phyloP scores from a whole-genome alignment of 35 echinoderm and acorn worm species.

The Strongylocentrotus purpuratus region DNA sequence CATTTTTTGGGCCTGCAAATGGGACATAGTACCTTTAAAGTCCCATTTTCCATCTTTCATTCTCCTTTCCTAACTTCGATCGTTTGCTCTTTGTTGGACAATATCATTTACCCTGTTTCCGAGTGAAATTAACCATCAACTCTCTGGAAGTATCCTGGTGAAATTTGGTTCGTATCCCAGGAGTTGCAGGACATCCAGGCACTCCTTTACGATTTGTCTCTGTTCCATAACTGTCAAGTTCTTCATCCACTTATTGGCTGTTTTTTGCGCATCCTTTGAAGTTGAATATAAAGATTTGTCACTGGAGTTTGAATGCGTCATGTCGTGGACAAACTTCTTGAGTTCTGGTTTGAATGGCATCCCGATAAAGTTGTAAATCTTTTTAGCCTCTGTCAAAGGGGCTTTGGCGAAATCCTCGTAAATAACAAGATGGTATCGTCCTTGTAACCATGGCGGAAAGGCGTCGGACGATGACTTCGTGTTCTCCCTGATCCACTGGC shows the following conservation, averaged over 20 bases:
- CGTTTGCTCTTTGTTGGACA: no score
- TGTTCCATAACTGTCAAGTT: slow-evolving; percentile 61
- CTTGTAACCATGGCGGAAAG: slow-evolving; percentile 77
- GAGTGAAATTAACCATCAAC: no score
- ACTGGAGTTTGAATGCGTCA: slow-evolving; percentile 55
- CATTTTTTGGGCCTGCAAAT: no score
- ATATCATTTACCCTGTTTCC: no score
- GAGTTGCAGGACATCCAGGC: slow-evolving; percentile 71
- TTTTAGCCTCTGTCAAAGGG: slow-evolving; percentile 54
- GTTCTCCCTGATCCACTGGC: slow-evolving; percentile 82
- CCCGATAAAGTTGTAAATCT: slow-evolving; percentile 83
- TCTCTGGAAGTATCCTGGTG: no score
- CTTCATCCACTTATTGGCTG: slow-evolving; percentile 69
- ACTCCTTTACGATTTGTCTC: slow-evolving; percentile 64
- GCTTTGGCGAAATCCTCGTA: slow-evolving; percentile 83
- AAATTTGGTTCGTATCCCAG: slow-evolving; percentile 58
- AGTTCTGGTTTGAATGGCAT: slow-evolving; percentile 63
- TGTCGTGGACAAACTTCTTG: slow-evolving; percentile 64
- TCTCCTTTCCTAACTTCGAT: no score
- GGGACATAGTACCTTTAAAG: no score
- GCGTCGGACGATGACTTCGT: slow-evolving; percentile 44
- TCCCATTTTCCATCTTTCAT: no score
- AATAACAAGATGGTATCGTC: slow-evolving; percentile 74
- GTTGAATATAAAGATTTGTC: slow-evolving; percentile 63
- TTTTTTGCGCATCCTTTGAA: slow-evolving; percentile 63